phyloP scores from a whole-genome alignment of 2,888 invertebrate species.

The Taenaris catops region DNA sequence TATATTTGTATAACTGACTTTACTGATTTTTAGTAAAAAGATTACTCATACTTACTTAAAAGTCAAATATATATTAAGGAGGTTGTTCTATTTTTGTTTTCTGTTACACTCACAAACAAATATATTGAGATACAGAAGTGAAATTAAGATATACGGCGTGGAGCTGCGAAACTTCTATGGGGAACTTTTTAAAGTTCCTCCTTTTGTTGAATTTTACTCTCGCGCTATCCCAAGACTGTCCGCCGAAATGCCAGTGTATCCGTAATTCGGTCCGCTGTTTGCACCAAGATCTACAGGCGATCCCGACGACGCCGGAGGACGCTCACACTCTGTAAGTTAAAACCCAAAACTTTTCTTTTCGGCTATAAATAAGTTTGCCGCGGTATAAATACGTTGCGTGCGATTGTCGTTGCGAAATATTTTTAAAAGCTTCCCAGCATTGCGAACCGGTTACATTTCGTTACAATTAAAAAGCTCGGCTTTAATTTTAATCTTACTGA shows the following conservation, averaged over 20 bases:
- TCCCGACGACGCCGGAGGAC: slow-evolving; percentile 47
- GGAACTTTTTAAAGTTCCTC: slow-evolving; percentile 36
- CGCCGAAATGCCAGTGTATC: slow-evolving; percentile 50
- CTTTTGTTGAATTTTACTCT: slow-evolving; percentile 36
- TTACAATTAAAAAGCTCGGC: slow-evolving; percentile 7
- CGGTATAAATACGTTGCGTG: slow-evolving; percentile 22
- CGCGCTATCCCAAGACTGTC: slow-evolving; percentile 38
- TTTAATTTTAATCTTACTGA: not conserved
- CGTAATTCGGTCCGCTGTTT: slow-evolving; percentile 50
- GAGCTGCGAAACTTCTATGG: too few relatives aligned
- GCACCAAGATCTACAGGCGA: slow-evolving; percentile 43
- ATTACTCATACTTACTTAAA: too few relatives aligned
- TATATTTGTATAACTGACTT: too few relatives aligned
- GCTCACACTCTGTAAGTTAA: slow-evolving; percentile 63
- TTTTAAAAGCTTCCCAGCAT: slow-evolving; percentile 27
- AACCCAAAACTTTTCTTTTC: slow-evolving; percentile 23
- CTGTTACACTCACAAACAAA: too few relatives aligned
- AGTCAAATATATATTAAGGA: too few relatives aligned
- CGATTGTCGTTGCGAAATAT: slow-evolving; percentile 27
- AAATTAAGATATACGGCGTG: too few relatives aligned
- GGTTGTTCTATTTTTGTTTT: too few relatives aligned
- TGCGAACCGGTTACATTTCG: slow-evolving; percentile 22
- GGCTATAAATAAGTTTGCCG: slow-evolving; percentile 22
- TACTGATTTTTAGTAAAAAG: too few relatives aligned
- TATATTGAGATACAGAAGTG: too few relatives aligned